Evolutionary conservation across 1,140 invertebrate species (phyloP), one percentile per base, ranked within the genome.

Genomic region (Penaeus indicus): DNA sequence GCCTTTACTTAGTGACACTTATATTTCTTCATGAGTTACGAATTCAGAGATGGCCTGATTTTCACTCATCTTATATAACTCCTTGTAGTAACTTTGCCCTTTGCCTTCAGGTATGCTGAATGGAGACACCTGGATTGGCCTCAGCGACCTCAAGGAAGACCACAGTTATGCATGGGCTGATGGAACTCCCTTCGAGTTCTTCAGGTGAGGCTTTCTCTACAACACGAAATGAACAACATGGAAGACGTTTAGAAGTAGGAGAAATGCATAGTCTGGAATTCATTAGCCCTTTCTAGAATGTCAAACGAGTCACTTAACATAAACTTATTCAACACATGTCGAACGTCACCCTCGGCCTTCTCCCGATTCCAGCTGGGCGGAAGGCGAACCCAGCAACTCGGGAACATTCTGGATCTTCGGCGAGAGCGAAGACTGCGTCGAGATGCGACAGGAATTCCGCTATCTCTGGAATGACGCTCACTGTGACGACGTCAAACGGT

Each of bases 61-160:
- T 32, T 32, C 32, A 32, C 32, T 32, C 32, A 32, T n/a, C 32
- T 32, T 2, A 32, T 32, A 7, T 42, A 8, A 42, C 38, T 42
- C 7, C 7, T 42, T 42, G 2, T 4, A 42, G 38, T 42, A 7
- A 13, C 16, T 8, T 54, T 54, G 54, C 47, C 42, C 21, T 0
- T 27, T n/a, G 0, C 47, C 32, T 69, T 3, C 63, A 84, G 82
- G 11, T 16, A 21, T 84, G 63, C n/a, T 84, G 16, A 64, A 32
- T 11, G 63, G 54, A 19, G 42, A 67, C 38, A 67, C 64, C 13
- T 84, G 82, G 82, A 84, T 84, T 25, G 82, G 82, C n/a, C 63
- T 84, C 38, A 84, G 38, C 25, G 82, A 84, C 22, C 63, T 84
- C 27, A 84, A 84, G 82, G 63, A 42, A 3, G 82, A 84, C n/a